Base-by-base conservation (phyloP, 2,797 vertebrate genomes). In the Adelosebastes latens region DNA sequence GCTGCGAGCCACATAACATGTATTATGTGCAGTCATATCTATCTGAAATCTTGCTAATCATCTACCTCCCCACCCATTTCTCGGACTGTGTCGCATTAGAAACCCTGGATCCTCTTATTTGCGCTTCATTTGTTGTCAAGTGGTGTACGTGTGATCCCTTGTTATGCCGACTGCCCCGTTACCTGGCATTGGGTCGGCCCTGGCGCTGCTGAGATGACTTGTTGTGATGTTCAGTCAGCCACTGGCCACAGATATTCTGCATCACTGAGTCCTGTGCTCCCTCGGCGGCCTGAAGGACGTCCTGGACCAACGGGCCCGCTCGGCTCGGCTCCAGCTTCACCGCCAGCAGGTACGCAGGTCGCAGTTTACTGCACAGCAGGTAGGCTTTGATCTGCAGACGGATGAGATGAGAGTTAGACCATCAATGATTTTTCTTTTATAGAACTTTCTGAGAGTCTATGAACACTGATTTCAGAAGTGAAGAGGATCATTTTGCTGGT, bases 201-300 rank as follows among this genome's bases (percentile, higher is more conserved):
- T 90, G 95, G 9, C 93, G 95, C 9, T 73, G 88, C 82, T 83
- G 88, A 34, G 93, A 18, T 0, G 88, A 34, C 69, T 91, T 96
- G 86, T 90, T 93, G 87, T 95, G 95, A 85, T 97, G 97, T 34
- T 97, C 97, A 0, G 96, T 91, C 74, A 99, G 97, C 99, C 99
- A 99, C 87, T 99, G 98, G 62, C 95, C 83, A 61, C 98, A 99
- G 92, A 99, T 99, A 53, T 97, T 96, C 77, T 95, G 96, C 90
- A 99, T 98, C 6, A 99, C 94, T 0, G 96, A 94, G 66, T 99
- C 98, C 8, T 96, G 94, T 0, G 95, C 94, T 80, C 79, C 94
- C 89, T 97, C 95, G 0, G 99, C 97, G 0, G 97, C 96, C 91
- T 95, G 96, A 2, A 96, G 94, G 71, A 99, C 97, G 0, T 97